These are phyloP conservation scores for Steinernema scapterisci DNA, from an alignment of 2,888 invertebrate species.

Conservation along the genomic window DNA sequence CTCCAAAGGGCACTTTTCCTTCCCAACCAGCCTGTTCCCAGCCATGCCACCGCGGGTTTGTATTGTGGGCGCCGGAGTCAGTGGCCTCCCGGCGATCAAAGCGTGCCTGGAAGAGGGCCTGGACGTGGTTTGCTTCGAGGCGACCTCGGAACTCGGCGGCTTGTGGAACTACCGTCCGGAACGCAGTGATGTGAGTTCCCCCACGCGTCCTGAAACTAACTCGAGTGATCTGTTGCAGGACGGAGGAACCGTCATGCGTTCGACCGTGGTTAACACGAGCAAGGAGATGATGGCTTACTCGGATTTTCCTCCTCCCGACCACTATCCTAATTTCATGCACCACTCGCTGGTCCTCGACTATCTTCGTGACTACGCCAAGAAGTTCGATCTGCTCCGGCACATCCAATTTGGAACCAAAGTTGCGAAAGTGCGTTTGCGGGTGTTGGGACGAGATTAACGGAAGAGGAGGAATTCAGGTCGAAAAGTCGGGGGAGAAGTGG, in stretches of 20 bases:
- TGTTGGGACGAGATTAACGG: neutral
- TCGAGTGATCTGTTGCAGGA: slow-evolving; percentile 33
- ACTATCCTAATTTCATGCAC: slow-evolving; percentile 58
- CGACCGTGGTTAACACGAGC: slow-evolving; percentile 69
- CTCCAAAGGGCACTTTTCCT: slow-evolving; percentile 2
- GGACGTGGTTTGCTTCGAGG: slow-evolving; percentile 63
- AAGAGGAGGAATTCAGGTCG: slow-evolving; percentile 40
- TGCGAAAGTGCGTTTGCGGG: slow-evolving; percentile 48
- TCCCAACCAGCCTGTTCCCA: neutral
- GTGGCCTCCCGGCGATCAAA: slow-evolving; percentile 64
- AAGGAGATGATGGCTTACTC: slow-evolving; percentile 70
- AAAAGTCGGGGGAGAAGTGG: slow-evolving; percentile 45
- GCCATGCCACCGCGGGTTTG: slow-evolving; percentile 53
- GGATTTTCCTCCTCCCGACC: slow-evolving; percentile 62
- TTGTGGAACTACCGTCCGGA: slow-evolving; percentile 66
- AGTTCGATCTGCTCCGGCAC: slow-evolving; percentile 54
- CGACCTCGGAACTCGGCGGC: slow-evolving; percentile 61
- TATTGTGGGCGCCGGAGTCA: slow-evolving; percentile 64
- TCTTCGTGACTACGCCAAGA: slow-evolving; percentile 59
- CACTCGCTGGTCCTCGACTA: slow-evolving; percentile 57
- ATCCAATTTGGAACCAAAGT: slow-evolving; percentile 64
- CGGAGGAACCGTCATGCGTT: slow-evolving; percentile 67
- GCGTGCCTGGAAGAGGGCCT: slow-evolving; percentile 61
- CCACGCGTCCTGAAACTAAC: too few relatives aligned
- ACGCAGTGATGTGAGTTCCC: slow-evolving; percentile 34